Conservation (phyloP, 2,888 invertebrate genomes). For the Phrixothrix hirtus region DNA sequence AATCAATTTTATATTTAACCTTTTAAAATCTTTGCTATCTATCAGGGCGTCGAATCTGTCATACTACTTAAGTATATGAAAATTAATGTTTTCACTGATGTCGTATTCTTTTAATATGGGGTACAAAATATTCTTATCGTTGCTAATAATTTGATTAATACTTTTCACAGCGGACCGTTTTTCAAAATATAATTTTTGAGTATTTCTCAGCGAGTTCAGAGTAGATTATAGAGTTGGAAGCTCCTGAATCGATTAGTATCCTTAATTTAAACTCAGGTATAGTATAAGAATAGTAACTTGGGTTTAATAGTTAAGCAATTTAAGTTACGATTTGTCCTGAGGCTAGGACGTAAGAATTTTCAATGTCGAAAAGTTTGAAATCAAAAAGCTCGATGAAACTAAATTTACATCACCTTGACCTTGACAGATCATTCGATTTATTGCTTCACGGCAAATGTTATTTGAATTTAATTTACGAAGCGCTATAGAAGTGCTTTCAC, state of each 20-base stretch:
- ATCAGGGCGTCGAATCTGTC: constrained; percentile 18
- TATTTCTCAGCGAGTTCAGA: constrained; percentile 1
- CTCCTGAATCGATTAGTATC: not conserved
- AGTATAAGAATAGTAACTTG: not conserved
- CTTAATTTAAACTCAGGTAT: not conserved
- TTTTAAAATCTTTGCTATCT: constrained; percentile 20
- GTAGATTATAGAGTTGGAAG: not conserved
- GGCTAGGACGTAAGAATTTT: too few species aligned
- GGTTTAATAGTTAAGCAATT: too few species aligned
- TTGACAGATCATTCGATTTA: too few species aligned
- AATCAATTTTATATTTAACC: too few species aligned
- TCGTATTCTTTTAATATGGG: constrained; percentile 14
- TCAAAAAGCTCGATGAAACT: too few species aligned
- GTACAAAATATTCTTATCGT: constrained; percentile 9
- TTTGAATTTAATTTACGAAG: too few species aligned
- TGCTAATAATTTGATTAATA: not conserved
- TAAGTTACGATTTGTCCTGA: too few species aligned
- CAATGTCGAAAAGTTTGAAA: too few species aligned
- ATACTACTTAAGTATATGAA: too few species aligned
- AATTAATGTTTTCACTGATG: constrained; percentile 9
- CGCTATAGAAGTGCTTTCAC: too few species aligned
- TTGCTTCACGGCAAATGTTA: too few species aligned
- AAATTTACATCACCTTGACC: too few species aligned
- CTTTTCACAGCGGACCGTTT: constrained; percentile 9
- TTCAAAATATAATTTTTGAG: constrained; percentile 8